These are phyloP conservation scores for Caenorhabditis inopinata DNA, from an alignment of 1,140 invertebrate species.

Conservation along the genomic window DNA sequence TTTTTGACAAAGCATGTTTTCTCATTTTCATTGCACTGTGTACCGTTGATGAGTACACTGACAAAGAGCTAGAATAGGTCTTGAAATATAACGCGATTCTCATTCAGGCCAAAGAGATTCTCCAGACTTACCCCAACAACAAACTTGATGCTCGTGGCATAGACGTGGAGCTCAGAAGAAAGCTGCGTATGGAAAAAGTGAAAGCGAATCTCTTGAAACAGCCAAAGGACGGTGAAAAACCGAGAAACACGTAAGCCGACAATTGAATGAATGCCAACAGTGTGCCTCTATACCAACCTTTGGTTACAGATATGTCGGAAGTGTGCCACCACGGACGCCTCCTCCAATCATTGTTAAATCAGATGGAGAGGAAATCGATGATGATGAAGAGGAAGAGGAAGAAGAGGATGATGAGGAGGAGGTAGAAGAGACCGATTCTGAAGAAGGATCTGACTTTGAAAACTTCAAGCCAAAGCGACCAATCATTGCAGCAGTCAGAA, in stretches of 20 bases:
- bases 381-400: slow-evolving; percentile 63
- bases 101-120: slow-evolving; percentile 16
- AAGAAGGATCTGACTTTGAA: slow-evolving; percentile 46
- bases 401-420: slow-evolving; percentile 48
- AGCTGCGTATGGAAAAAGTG: slow-evolving; percentile 6
- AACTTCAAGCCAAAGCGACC: slow-evolving; percentile 35
- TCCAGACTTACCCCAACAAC: neutral
- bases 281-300: too few relatives aligned
- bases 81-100: neutral
- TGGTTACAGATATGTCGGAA: slow-evolving; percentile 33
- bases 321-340: slow-evolving; percentile 54
- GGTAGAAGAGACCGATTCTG: slow-evolving; percentile 20
- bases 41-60: neutral
- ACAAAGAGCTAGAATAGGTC: neutral
- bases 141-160: slow-evolving; percentile 4
- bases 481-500: slow-evolving; percentile 26
- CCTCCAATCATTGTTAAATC: slow-evolving; percentile 51
- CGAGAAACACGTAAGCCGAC: slow-evolving; percentile 16
- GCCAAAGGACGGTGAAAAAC: neutral
- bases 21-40: neutral
- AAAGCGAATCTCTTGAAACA: slow-evolving; percentile 14
- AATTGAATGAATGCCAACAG: neutral
- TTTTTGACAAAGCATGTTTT: slow-evolving; percentile 60
- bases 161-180: neutral
- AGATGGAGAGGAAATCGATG: slow-evolving; percentile 56